phyloP scores from a whole-genome alignment of 2,888 invertebrate genomes.

The Ecliptopera silaceata region DNA sequence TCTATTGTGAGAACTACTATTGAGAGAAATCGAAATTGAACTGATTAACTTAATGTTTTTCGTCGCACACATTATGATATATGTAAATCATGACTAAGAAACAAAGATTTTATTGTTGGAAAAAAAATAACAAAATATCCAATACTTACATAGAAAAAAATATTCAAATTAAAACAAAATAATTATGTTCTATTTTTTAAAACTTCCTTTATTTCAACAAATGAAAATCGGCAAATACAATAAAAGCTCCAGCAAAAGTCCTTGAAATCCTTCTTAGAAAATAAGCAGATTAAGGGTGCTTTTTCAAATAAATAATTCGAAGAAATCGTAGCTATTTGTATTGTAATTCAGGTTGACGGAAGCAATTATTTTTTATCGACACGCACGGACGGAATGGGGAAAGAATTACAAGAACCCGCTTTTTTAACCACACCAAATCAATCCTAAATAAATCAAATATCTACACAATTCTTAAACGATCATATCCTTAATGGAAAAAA shows the following conservation, averaged over 20 bases:
- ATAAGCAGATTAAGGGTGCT: constrained; percentile 18
- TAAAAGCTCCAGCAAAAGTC: background rate
- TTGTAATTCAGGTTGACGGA: constrained; percentile 66
- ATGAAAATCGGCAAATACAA: background rate
- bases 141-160: no score
- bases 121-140: no score
- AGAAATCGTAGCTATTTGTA: constrained; percentile 53
- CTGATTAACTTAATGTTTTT: constrained; percentile 75
- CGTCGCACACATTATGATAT: no score
- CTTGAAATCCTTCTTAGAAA: background rate
- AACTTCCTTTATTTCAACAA: background rate
- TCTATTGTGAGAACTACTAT: constrained; percentile 73
- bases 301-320: constrained; percentile 36
- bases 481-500: no score
- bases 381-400: constrained; percentile 65
- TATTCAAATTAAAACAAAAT: no score
- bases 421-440: background rate
- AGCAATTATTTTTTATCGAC: constrained; percentile 81
- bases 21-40: constrained; percentile 76
- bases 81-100: no score
- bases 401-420: constrained; percentile 23
- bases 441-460: no score
- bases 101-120: no score
- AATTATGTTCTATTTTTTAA: no score
- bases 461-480: no score